These are phyloP conservation scores for Pristionchus fissidentatus DNA, from an alignment of 2,888 invertebrate species.

Conservation along the genomic window DNA sequence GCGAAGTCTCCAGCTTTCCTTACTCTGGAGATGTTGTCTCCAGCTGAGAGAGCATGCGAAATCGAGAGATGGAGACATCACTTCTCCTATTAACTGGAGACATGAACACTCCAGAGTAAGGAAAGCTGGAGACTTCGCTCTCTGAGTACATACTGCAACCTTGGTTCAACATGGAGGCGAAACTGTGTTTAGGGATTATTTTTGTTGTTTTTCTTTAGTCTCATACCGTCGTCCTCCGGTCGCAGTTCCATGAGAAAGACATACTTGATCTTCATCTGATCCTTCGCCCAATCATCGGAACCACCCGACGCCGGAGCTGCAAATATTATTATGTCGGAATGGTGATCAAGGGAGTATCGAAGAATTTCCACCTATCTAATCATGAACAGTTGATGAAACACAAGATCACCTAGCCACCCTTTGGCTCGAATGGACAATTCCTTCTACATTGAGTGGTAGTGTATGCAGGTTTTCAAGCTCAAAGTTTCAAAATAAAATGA, in stretches of 20 bases:
- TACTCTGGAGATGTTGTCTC: too few relatives aligned
- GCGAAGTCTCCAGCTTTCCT: too few relatives aligned
- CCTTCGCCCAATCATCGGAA: conserved; percentile 75
- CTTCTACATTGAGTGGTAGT: neutral
- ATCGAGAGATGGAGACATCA: too few relatives aligned
- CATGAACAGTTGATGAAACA: too few relatives aligned
- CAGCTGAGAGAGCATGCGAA: too few relatives aligned
- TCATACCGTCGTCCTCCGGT: conserved; percentile 52
- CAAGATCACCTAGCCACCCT: too few relatives aligned
- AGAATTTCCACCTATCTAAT: neutral
- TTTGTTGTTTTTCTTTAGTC: neutral
- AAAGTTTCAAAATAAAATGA: neutral
- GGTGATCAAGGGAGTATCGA: neutral
- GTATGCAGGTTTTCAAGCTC: neutral
- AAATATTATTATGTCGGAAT: conserved; percentile 41
- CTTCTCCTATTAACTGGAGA: too few relatives aligned
- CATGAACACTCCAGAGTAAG: too few relatives aligned
- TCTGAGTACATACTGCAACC: too few relatives aligned
- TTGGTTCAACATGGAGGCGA: too few relatives aligned
- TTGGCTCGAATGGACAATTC: conserved; percentile 42
- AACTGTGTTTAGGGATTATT: neutral
- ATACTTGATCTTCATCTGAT: conserved; percentile 71
- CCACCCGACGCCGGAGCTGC: conserved; percentile 72
- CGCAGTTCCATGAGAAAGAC: conserved; percentile 73
- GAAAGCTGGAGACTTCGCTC: too few relatives aligned